A percentile compares a stretch with the other conserved stretches of the same genome.
phyloP scores from a whole-genome alignment of 2,888 invertebrate species.

The Leucozona laternaria region DNA sequence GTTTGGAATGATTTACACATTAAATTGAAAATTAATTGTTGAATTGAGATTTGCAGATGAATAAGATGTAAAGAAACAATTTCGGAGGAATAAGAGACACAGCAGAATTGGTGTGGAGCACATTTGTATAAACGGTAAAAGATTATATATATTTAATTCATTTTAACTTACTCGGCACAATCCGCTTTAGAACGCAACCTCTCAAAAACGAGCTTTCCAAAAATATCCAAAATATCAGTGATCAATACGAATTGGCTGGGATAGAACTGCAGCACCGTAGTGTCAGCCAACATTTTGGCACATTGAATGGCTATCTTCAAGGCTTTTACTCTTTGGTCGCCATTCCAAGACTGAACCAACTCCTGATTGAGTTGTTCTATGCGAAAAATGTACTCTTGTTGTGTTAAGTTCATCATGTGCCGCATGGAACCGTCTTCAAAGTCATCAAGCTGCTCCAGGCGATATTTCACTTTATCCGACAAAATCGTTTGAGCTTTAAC shows the following conservation, averaged over 20 bases:
- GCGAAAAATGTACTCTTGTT: constrained; percentile 94
- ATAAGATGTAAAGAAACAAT: too few relatives aligned
- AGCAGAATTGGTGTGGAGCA: not conserved
- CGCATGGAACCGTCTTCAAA: constrained; percentile 95
- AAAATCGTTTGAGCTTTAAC: constrained; percentile 92
- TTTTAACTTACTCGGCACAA: constrained; percentile 84
- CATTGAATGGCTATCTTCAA: constrained; percentile 99
- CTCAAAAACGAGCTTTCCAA: constrained; percentile 95
- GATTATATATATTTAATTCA: not conserved
- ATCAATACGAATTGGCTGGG: constrained; percentile 99
- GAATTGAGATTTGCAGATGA: too few relatives aligned
- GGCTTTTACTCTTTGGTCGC: constrained; percentile 97
- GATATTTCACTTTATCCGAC: constrained; percentile 92
- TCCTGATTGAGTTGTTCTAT: constrained; percentile 96
- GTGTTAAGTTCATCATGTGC: constrained; percentile 94
- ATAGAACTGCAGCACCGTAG: constrained; percentile 96
- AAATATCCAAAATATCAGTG: constrained; percentile 97
- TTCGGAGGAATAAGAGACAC: too few relatives aligned
- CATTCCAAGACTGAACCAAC: constrained; percentile 95
- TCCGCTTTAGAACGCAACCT: constrained; percentile 91
- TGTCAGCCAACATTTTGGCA: constrained; percentile 95
- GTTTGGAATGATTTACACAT: too few relatives aligned
- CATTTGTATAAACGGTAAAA: not conserved
- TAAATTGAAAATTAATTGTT: too few relatives aligned
- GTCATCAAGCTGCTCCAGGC: constrained; percentile 96